phyloP scores from a whole-genome alignment of 92 coral and sea anemone genomes.

The Porites rus region DNA sequence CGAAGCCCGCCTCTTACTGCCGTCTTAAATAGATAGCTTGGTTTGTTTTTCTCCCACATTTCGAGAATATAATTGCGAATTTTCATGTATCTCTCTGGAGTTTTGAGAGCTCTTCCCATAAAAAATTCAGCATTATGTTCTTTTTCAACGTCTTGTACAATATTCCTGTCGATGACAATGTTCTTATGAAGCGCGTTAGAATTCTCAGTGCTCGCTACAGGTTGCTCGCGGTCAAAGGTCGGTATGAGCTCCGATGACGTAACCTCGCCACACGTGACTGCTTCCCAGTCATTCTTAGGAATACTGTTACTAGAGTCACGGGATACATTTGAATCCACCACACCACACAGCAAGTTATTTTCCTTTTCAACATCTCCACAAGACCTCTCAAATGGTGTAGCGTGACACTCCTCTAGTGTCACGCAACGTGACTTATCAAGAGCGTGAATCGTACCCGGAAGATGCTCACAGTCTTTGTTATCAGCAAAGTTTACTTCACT shows the following conservation, averaged over 20 bases:
- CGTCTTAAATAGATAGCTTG: conserved; percentile 79
- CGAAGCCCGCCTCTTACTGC: conserved; percentile 83
- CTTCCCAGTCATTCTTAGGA: conserved; percentile 9
- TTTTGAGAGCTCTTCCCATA: conserved; percentile 86
- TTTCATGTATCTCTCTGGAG: conserved; percentile 87
- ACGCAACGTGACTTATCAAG: background rate
- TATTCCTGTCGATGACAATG: conserved; percentile 56
- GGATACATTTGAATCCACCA: background rate
- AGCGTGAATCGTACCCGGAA: background rate
- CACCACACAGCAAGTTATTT: background rate
- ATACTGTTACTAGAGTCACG: background rate
- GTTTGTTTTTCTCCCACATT: conserved; percentile 87
- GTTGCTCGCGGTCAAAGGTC: conserved; percentile 26
- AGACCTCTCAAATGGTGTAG: background rate
- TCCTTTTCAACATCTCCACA: background rate
- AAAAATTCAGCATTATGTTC: conserved; percentile 73
- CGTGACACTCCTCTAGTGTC: background rate
- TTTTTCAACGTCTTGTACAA: conserved; percentile 72
- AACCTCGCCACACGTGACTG: conserved; percentile 30
- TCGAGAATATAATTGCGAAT: conserved; percentile 84
- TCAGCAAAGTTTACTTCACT: background rate
- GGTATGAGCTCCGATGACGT: conserved; percentile 24
- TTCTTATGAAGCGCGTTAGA: background rate
- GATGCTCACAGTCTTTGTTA: background rate
- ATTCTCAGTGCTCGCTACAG: conserved; percentile 8